phyloP scores from a whole-genome alignment of 2,113 vertebrate genomes.

The Plectropomus leopardus region DNA sequence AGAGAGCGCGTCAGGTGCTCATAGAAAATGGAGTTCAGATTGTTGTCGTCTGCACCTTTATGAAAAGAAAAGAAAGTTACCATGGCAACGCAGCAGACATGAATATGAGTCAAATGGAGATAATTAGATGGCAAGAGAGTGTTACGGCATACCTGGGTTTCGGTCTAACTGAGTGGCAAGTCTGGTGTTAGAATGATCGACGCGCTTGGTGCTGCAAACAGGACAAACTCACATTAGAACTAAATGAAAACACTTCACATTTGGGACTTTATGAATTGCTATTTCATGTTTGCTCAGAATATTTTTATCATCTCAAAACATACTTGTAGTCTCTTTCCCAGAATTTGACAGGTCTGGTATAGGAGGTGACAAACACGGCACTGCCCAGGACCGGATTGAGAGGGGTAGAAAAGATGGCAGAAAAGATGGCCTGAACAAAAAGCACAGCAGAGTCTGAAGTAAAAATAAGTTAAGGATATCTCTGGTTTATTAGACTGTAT shows the following conservation, averaged over 20 bases:
- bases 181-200: constrained; percentile 94
- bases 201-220: constrained; percentile 89
- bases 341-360: constrained; percentile 92
- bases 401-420: constrained; percentile 91
- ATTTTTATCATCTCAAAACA: constrained; percentile 48
- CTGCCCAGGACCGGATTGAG: constrained; percentile 93
- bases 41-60: constrained; percentile 92
- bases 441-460: constrained; percentile 91
- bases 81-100: background rate
- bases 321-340: constrained; percentile 96
- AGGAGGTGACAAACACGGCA: constrained; percentile 93
- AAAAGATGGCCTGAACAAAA: constrained; percentile 92
- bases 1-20: constrained; percentile 93
- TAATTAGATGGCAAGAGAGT: background rate
- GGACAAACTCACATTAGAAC: constrained; percentile 26
- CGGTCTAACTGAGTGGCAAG: constrained; percentile 92
- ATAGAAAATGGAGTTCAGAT: constrained; percentile 94
- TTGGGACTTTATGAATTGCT: background rate
- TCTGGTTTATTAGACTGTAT: background rate
- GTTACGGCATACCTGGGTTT: constrained; percentile 86
- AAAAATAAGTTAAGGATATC: constrained; percentile 69
- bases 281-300: background rate
- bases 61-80: background rate
- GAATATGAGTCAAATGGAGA: background rate
- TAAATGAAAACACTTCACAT: background rate